These are phyloP conservation scores for Siniperca obscura DNA, from an alignment of 2,797 vertebrate species.

Conservation along the genomic window DNA sequence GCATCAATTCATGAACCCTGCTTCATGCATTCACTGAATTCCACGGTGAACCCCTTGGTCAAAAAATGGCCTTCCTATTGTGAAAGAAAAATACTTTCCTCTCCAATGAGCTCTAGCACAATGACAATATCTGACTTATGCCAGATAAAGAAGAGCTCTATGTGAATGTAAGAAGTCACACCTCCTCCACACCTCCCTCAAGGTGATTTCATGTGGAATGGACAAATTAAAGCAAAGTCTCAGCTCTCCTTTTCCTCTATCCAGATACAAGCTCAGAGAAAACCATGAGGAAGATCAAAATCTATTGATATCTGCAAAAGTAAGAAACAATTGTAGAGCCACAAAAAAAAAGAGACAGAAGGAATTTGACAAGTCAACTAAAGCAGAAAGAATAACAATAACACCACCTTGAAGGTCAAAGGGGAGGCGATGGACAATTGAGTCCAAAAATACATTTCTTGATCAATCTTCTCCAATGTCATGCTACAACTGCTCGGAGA, in stretches of 20 bases:
- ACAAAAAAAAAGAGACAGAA: not conserved
- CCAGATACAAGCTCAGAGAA: slow-evolving; percentile 11
- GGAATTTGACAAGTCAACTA: slow-evolving; percentile 22
- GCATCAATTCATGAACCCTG: slow-evolving; percentile 59
- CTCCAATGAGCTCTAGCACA: slow-evolving; percentile 5
- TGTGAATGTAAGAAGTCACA: slow-evolving; percentile 22
- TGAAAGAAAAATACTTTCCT: slow-evolving; percentile 43
- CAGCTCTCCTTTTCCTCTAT: slow-evolving; percentile 22
- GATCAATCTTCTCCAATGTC: slow-evolving; percentile 83
- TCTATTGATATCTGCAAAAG: slow-evolving; percentile 22
- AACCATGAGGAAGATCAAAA: not conserved
- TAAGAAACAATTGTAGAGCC: not conserved
- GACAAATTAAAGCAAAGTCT: slow-evolving; percentile 34
- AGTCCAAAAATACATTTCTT: slow-evolving; percentile 79
- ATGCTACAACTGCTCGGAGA: slow-evolving; percentile 69
- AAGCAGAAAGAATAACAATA: slow-evolving; percentile 39
- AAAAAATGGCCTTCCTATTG: slow-evolving; percentile 55
- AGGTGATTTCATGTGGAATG: slow-evolving; percentile 25
- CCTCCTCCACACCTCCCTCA: slow-evolving; percentile 4
- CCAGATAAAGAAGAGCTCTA: slow-evolving; percentile 17
- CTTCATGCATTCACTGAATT: slow-evolving; percentile 67
- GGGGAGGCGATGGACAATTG: slow-evolving; percentile 48
- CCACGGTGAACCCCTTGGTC: slow-evolving; percentile 56
- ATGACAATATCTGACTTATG: not conserved
- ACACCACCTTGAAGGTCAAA: slow-evolving; percentile 72